These are phyloP conservation scores for Nomada hirtipes DNA, from an alignment of 2,888 invertebrate species.

Conservation along the genomic window DNA sequence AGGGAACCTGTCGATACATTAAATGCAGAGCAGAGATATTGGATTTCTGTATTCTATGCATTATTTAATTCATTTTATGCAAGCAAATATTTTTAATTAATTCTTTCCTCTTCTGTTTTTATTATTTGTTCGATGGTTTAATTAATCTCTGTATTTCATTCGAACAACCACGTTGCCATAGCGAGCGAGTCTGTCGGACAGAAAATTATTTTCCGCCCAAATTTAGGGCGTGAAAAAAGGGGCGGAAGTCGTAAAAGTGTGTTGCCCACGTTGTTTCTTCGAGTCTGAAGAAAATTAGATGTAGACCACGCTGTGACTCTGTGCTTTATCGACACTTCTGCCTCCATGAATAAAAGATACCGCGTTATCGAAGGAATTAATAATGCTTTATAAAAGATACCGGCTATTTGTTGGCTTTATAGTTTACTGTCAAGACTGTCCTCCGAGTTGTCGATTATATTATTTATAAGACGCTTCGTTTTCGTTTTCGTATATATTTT, in stretches of 20 bases:
- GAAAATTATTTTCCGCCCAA: not conserved
- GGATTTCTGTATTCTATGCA: not conserved
- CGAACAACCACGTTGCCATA: not conserved
- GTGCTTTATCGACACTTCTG: constrained; percentile 34
- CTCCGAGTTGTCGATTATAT: constrained; percentile 11
- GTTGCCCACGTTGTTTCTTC: constrained; percentile 32
- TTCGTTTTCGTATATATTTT: not conserved
- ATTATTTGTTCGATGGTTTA: not conserved
- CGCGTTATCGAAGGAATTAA: constrained; percentile 44
- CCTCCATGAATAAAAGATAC: constrained; percentile 49
- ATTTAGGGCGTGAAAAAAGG: not conserved
- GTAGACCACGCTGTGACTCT: constrained; percentile 14
- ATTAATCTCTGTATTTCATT: not conserved
- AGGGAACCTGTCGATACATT: not conserved
- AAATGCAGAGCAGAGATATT: not conserved
- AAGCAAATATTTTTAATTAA: not conserved
- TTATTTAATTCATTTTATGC: too few relatives aligned
- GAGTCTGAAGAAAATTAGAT: constrained; percentile 44
- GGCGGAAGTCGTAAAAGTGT: constrained; percentile 6
- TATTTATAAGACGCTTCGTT: constrained; percentile 13
- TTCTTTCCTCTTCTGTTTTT: not conserved
- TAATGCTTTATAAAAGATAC: constrained; percentile 39
- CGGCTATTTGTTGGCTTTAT: constrained; percentile 43
- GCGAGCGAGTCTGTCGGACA: not conserved
- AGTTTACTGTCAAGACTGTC: constrained; percentile 26